Conservation (phyloP, 2,797 vertebrate genomes). For the Clarias pachynema region DNA sequence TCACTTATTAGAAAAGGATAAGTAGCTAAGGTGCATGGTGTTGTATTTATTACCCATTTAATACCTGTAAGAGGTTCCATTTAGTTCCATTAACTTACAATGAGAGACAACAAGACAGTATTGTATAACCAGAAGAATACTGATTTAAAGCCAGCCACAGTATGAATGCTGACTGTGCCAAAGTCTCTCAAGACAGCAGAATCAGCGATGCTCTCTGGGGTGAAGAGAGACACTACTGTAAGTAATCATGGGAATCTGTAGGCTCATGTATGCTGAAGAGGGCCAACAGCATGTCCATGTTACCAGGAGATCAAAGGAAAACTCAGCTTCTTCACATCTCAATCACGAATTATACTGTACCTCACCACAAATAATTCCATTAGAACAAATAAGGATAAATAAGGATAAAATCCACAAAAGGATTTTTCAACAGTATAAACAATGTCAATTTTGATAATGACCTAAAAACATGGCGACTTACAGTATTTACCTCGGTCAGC, state of each 20-base stretch:
- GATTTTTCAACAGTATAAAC: background rate
- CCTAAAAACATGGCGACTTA: conserved; percentile 5
- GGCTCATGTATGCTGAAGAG: conserved; percentile 6
- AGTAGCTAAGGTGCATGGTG: conserved; percentile 46
- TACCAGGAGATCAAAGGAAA: background rate
- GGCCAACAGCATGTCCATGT: background rate
- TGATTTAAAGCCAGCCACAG: conserved; percentile 18
- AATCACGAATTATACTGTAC: background rate
- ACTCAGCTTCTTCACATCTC: background rate
- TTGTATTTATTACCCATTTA: conserved; percentile 55
- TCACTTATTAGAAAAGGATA: conserved; percentile 52
- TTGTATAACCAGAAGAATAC: conserved; percentile 4
- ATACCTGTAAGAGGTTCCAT: conserved; percentile 32
- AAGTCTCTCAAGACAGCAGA: background rate
- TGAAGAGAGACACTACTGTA: background rate
- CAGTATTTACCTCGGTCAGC: background rate
- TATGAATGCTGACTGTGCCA: background rate
- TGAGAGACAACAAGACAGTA: conserved; percentile 16
- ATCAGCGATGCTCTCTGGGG: background rate
- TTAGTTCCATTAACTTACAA: conserved; percentile 32
- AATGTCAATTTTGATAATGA: conserved; percentile 17
- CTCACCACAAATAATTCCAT: background rate
- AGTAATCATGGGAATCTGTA: background rate
- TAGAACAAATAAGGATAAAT: background rate
- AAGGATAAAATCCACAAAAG: background rate